Percentiles rank a stretch among this genome's conserved stretches.
Evolutionary conservation across 2,113 vertebrate genomes (phyloP).

Genomic region (Miniopterus natalensis): DNA sequence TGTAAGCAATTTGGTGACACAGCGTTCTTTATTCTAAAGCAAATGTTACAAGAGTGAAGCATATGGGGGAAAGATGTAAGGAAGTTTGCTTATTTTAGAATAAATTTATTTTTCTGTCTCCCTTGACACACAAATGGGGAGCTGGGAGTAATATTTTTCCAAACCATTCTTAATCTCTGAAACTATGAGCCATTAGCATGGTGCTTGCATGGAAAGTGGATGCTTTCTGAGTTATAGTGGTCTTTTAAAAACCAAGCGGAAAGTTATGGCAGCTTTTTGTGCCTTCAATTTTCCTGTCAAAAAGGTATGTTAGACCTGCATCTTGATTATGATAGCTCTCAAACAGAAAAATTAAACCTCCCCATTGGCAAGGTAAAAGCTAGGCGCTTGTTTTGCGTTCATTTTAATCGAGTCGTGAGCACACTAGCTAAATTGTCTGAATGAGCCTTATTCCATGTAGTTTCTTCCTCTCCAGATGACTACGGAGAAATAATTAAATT

Average conservation of each 20-base stretch:
- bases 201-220: conserved; percentile 80
- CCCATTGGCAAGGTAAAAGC: conserved; percentile 82
- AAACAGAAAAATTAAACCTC: conserved; percentile 81
- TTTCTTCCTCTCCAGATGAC: conserved; percentile 59
- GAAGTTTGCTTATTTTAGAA: conserved; percentile 80
- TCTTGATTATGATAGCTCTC: conserved; percentile 84
- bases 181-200: conserved; percentile 82
- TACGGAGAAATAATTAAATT: conserved; percentile 80
- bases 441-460: conserved; percentile 72
- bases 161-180: conserved; percentile 71
- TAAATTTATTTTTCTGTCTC: conserved; percentile 78
- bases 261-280: conserved; percentile 83
- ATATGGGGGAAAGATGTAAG: conserved; percentile 76
- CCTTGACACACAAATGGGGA: conserved; percentile 74
- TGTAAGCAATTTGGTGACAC: conserved; percentile 71
- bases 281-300: conserved; percentile 87
- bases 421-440: conserved; percentile 78
- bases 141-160: conserved; percentile 79
- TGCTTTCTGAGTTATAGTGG: conserved; percentile 81
- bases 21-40: conserved; percentile 65
- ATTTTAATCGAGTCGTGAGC: conserved; percentile 86
- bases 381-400: conserved; percentile 71
- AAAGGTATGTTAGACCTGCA: conserved; percentile 80
- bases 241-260: conserved; percentile 84
- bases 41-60: conserved; percentile 69